phyloP scores from a whole-genome alignment of 1,140 invertebrate species.

The Portunus trituberculatus region DNA sequence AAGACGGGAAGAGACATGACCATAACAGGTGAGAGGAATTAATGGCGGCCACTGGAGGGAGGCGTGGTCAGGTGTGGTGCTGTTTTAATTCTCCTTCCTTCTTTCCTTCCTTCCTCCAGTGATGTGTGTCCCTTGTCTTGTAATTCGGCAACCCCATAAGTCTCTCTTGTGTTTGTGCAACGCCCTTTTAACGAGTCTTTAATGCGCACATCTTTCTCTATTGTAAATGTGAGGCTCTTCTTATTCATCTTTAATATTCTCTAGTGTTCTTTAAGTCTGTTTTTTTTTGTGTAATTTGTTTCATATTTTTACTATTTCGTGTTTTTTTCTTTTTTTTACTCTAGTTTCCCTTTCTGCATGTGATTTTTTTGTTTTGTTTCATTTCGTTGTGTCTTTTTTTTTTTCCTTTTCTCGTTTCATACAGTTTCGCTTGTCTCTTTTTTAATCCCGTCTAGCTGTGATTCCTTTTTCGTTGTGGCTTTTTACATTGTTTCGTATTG shows the following conservation, averaged over 20 bases:
- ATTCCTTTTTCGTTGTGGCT: neutral
- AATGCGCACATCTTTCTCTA: too few species aligned
- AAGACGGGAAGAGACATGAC: too few species aligned
- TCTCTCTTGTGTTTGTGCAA: too few species aligned
- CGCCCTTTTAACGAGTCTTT: too few species aligned
- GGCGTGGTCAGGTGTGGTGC: neutral
- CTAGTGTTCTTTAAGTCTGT: neutral
- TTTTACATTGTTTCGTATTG: neutral
- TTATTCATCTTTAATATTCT: neutral
- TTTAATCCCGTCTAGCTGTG: neutral
- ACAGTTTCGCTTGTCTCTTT: neutral
- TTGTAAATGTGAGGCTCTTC: neutral
- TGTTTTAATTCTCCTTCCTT: neutral
- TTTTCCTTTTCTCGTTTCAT: neutral
- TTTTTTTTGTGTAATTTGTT: neutral
- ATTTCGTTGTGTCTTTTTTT: neutral
- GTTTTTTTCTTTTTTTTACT: neutral
- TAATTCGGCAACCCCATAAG: too few species aligned
- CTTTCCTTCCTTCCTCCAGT: neutral
- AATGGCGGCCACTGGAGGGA: too few species aligned
- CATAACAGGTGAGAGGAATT: too few species aligned
- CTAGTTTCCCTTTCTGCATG: neutral
- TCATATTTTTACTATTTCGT: neutral
- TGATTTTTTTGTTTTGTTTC: too few species aligned
- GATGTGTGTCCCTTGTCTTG: too few species aligned